Evolutionary conservation across 2,113 vertebrate genomes (phyloP).

Genomic region (Microcebus lehilahytsara): DNA sequence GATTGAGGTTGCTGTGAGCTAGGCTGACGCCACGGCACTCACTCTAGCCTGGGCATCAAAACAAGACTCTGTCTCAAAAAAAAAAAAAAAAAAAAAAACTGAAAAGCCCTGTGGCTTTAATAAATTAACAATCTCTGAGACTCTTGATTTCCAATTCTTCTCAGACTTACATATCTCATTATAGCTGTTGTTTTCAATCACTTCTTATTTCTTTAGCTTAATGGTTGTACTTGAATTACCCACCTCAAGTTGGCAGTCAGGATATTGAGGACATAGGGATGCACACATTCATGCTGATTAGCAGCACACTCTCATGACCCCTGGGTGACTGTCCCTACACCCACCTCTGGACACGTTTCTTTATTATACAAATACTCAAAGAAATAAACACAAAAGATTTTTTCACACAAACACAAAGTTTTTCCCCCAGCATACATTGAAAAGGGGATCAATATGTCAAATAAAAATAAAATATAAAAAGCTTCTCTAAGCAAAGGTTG

Average conservation of each 20-base stretch:
- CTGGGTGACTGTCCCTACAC: not conserved
- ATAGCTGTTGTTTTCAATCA: not conserved
- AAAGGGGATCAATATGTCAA: not conserved
- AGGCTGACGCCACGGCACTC: too few relatives aligned
- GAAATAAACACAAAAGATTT: not conserved
- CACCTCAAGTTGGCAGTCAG: not conserved
- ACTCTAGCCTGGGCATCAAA: too few relatives aligned
- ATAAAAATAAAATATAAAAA: not conserved
- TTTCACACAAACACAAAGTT: not conserved
- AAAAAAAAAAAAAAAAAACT: not conserved
- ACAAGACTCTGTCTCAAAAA: too few relatives aligned
- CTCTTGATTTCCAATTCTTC: not conserved
- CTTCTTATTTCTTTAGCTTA: not conserved
- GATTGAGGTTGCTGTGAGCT: too few relatives aligned
- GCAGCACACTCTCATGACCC: not conserved
- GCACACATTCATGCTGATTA: not conserved
- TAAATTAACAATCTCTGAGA: not conserved
- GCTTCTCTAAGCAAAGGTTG: not conserved
- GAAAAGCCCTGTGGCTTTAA: not conserved
- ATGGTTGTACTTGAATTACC: not conserved
- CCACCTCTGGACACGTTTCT: not conserved
- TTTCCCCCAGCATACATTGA: not conserved
- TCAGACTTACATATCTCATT: not conserved
- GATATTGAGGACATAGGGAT: not conserved
- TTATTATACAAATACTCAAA: not conserved